Evolutionary conservation across 2,888 invertebrate genomes (phyloP), one percentile per base, ranked within the genome.

Genomic region (Drosophila kuntzei): DNA sequence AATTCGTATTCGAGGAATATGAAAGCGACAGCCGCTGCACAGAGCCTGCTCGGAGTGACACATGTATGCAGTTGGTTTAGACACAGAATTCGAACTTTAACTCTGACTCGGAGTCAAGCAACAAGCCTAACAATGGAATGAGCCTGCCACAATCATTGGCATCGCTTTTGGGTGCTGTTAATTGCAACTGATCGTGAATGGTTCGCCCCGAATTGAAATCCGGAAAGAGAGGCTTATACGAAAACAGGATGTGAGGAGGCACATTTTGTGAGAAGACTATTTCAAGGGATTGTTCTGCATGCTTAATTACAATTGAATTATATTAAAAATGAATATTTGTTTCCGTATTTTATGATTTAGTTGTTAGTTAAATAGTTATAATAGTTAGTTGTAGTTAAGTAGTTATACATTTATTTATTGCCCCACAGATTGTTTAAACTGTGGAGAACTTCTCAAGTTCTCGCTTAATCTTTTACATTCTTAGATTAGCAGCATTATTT

Each of bases 11-110:
- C 43, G 27, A 50, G 54, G 47, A 74, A 79, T 89, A 75, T 83
- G 77, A 76, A 78, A 79, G 82, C 79, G 82, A 79, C 89, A 84
- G 80, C 83, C 79, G 83, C 72, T 43, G 46, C 65, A 18, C 61
- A 36, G 43, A 53, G 34, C 22, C 41, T 27, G 29, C 76, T 44
- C 72, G 71, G 88, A 80, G 91, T 92, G 92, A 92, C 92, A 92
- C 89, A 91, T 92, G 92, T 92, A 92, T 92, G 90, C 91, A 90
- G 84, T 89, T 84, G 88, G 89, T 91, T 90, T 91, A 91, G 85
- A 92, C 91, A 91, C 87, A 89, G 79, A 54, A 66, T 46, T 71
- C 71, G 69, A 75, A 76, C 87, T 43, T 39, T 22, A 59, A 53
- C 61, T 64, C 47, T 18, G 46, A 46, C 32, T 22, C 43, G 41